Conservation (phyloP, 2,888 invertebrate species). For the Sinodicranocentrus sp. region DNA sequence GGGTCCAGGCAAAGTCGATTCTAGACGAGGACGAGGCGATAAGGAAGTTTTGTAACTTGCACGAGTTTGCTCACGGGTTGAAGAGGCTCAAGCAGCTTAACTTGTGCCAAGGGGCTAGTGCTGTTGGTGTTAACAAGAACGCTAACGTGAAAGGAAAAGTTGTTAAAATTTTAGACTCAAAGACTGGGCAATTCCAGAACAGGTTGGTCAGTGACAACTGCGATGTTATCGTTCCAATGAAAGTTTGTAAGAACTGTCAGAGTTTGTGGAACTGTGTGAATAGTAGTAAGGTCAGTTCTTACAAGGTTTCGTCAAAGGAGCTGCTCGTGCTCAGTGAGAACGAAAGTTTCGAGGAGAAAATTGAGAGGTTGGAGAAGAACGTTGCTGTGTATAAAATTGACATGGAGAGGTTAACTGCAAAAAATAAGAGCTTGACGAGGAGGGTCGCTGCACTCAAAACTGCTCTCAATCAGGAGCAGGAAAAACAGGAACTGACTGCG, state of each 20-base stretch:
- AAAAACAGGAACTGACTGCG: not conserved
- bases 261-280: not conserved
- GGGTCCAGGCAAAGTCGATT: not conserved
- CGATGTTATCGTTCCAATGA: not conserved
- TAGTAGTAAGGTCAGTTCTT: too few species aligned
- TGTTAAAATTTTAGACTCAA: not conserved
- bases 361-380: not conserved
- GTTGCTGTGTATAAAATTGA: constrained; percentile 7
- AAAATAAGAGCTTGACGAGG: not conserved
- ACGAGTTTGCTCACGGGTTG: not conserved
- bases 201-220: not conserved
- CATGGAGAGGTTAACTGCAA: not conserved
- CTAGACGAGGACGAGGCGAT: not conserved
- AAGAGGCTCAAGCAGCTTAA: not conserved
- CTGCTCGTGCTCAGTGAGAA: not conserved
- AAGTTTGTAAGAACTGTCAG: not conserved
- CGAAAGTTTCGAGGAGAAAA: not conserved
- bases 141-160: too few species aligned
- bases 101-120: constrained; percentile 1
- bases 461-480: not conserved
- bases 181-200: too few species aligned
- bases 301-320: not conserved
- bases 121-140: not conserved
- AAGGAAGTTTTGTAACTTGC: not conserved
- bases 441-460: not conserved